Evolutionary conservation across 2,888 invertebrate species (phyloP), one percentile per base, ranked within the genome.

Genomic region (Syrphus vitripennis): DNA sequence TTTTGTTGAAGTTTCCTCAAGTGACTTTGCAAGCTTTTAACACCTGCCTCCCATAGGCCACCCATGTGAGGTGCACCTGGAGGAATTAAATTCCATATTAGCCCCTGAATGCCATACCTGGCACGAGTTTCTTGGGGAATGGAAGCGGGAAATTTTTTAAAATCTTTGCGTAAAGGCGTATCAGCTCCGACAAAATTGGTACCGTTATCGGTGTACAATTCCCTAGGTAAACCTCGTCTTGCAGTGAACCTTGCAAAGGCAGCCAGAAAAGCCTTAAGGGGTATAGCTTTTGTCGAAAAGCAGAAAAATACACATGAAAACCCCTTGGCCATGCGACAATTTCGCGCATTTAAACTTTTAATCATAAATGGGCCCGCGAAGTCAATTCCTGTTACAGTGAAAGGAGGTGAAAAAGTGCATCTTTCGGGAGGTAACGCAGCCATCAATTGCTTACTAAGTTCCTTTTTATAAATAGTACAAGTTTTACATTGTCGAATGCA

Each of bases 331-430:
- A 48, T 48, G 9, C 48, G 48, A 19, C 48, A 48, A 21, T 48
- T 48, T 19, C 48, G 12, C 4, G 48, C 48, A 48, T n/a, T n/a
- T n/a, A n/a, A n/a, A n/a, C n/a, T n/a, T n/a, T n/a, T n/a, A n/a
- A n/a, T n/a, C n/a, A n/a, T 16, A 16, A 87, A 83, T 0, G 78
- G 83, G 4, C 86, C 81, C 7, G 86, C 81, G 34, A 83, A 87
- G n/a, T 83, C 83, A 2, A 87, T 42, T 19, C 83, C 78, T 1
- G 83, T 86, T 26, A 37, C 40, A 2, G 86, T 71, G 16, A 83
- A 83, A 4, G 83, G 75, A 55, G 55, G 10, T 1, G 48, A 48
- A 48, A 65, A 69, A 5, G 34, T 55, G 3, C 45, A 61, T 34
- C 76, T 40, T 34, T 87, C n/a, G n/a, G n/a, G n/a, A n/a, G n/a